Percentiles rank a stretch among this genome's conserved stretches.
Conservation (phyloP, 2,113 vertebrate species). For the Barnardius zonarius region DNA sequence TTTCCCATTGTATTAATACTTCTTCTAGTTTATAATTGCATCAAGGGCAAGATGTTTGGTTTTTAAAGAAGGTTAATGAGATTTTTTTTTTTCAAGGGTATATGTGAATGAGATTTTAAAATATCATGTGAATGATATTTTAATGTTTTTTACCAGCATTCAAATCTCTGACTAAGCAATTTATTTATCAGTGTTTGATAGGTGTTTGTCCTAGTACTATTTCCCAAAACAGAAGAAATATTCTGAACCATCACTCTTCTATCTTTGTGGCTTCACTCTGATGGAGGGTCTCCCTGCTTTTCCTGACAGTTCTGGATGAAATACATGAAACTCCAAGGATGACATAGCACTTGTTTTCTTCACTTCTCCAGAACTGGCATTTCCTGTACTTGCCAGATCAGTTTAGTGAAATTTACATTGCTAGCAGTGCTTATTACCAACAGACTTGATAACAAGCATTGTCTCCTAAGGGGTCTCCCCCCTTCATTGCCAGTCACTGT, state of each 20-base stretch:
- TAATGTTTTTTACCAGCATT: not conserved
- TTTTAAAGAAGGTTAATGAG: not conserved
- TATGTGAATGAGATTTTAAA: not conserved
- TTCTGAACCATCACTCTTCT: not conserved
- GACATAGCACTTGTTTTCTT: rapidly evolving
- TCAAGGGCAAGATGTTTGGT: not conserved
- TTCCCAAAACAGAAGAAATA: not conserved
- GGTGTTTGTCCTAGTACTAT: not conserved
- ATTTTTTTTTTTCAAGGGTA: not conserved
- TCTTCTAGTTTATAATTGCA: not conserved
- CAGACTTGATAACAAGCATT: not conserved
- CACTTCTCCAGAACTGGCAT: not conserved
- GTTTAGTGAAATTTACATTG: not conserved
- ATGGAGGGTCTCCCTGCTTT: not conserved
- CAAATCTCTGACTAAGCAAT: not conserved
- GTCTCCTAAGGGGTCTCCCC: not conserved
- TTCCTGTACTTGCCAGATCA: not conserved
- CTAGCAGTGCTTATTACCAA: not conserved
- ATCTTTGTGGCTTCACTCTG: not conserved
- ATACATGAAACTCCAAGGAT: not conserved
- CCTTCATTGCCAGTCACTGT: not conserved
- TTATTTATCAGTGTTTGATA: not conserved
- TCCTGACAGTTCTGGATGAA: not conserved
- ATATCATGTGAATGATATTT: not conserved
- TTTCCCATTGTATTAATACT: not conserved